Evolutionary conservation across 2,888 invertebrate species (phyloP).

Genomic region (Dusona sp.): DNA sequence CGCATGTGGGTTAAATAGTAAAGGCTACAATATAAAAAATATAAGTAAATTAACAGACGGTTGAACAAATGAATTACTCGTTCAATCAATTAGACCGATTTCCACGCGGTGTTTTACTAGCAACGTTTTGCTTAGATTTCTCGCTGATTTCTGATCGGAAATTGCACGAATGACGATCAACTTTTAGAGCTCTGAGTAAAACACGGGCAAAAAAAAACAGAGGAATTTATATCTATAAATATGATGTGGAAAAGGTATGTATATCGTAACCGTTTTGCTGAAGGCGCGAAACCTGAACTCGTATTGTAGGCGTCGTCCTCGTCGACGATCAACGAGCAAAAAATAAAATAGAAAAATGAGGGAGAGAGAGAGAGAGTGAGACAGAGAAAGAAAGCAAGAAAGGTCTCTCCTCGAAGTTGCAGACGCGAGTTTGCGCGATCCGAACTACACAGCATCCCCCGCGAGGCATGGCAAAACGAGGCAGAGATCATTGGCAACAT

Average conservation of each 20-base stretch:
- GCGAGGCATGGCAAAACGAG: conserved; percentile 47
- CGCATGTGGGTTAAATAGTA: conserved; percentile 23
- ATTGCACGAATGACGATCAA: conserved; percentile 1
- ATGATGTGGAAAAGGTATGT: not conserved
- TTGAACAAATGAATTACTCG: not conserved
- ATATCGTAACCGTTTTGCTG: conserved; percentile 19
- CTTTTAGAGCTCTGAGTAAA: not conserved
- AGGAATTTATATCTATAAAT: not conserved
- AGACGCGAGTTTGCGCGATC: conserved; percentile 54
- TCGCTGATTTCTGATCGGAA: not conserved
- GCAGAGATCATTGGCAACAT: conserved; percentile 59
- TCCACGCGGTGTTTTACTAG: not conserved
- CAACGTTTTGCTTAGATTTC: not conserved
- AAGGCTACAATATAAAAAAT: not conserved
- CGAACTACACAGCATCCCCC: conserved; percentile 42
- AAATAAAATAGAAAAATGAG: not conserved
- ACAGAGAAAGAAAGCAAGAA: conserved; percentile 4
- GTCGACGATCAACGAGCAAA: conserved; percentile 55
- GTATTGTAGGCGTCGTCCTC: conserved; percentile 52
- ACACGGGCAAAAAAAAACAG: not conserved
- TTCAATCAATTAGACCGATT: conserved; percentile 1
- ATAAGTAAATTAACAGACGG: not conserved
- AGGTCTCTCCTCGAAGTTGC: conserved; percentile 46
- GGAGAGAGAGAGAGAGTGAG: not conserved
- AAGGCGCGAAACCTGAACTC: conserved; percentile 63